Evolutionary conservation across 2,113 vertebrate species (phyloP), one percentile per base, ranked within the genome.

Genomic region (Platichthys flesus): DNA sequence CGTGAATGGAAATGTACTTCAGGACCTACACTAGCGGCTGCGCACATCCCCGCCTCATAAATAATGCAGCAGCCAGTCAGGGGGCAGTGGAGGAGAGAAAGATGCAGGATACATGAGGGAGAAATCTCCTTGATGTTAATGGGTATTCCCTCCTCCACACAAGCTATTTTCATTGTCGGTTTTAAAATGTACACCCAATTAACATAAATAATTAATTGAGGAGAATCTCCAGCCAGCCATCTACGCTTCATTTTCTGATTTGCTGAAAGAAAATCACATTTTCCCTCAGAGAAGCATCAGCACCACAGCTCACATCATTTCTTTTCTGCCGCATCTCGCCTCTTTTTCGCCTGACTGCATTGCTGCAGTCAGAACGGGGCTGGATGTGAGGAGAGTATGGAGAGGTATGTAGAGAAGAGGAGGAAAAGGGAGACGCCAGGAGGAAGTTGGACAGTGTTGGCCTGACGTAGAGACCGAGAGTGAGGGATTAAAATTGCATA

Each of bases 51-150:
- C 4, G 1, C 60, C 40, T 76, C 31, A 59, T 92, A 26, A 85
- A 89, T 89, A 77, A 90, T 90, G 60, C 18, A 88, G 47, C 1
- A 71, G 62, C 12, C 61, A 75, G 74, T 69, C 31, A 64, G 57
- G 15, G 62, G 66, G 77, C 18, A 64, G 73, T 54, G 47, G 31
- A 56, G 49, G 13, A 13, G 37, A 23, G 69, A 35, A 59, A 10
- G n/a, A 42, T 81, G 56, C 45, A 35, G 58, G 10, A 58, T n/a
- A 15, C 2, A 6, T 78, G 62, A 16, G 55, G 52, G n/a, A 23
- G 61, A 12, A 31, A 16, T 71, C 14, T 56, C 13, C 49, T 52
- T 67, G 57, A 76, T 65, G 16, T 7, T 40, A 51, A 24, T 24
- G n/a, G 1, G 15, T 49, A 15, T 54, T 76, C 51, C 37, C 16